These are phyloP conservation scores for Chymomyza procnemis DNA, from an alignment of 2,888 invertebrate species.

Conservation along the genomic window DNA sequence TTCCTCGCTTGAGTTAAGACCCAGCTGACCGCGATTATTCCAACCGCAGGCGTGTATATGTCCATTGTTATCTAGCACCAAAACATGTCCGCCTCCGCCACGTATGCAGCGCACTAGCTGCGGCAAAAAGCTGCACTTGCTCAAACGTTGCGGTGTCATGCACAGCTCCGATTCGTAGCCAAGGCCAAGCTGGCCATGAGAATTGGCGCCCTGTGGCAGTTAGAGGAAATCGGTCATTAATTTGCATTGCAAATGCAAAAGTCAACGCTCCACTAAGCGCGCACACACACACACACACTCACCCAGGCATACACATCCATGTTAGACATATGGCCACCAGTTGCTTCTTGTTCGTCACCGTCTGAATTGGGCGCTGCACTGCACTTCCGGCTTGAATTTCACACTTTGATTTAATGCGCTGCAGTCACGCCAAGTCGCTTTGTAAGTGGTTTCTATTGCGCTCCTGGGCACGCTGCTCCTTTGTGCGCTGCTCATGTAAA, in stretches of 20 bases:
- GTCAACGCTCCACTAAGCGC: conserved; percentile 15
- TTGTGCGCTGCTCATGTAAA: conserved; percentile 61
- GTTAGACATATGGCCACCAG: conserved; percentile 43
- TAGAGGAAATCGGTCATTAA: conserved; percentile 67
- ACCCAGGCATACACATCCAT: conserved; percentile 62
- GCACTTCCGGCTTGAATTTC: conserved; percentile 68
- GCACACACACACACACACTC: conserved; percentile 14
- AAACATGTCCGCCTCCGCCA: conserved; percentile 88
- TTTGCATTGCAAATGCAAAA: conserved; percentile 63
- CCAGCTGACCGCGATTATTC: conserved; percentile 87
- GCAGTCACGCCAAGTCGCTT: conserved; percentile 61
- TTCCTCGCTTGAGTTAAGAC: conserved; percentile 75
- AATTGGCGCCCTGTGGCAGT: conserved; percentile 87
- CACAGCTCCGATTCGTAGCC: conserved; percentile 84
- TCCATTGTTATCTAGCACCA: conserved; percentile 84
- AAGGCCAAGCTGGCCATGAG: conserved; percentile 88
- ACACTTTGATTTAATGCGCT: conserved; percentile 70
- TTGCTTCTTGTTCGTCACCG: conserved; percentile 36
- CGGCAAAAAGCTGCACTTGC: conserved; percentile 67
- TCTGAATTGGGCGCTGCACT: conserved; percentile 25
- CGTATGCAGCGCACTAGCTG: conserved; percentile 82
- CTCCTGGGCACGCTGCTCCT: conserved; percentile 31
- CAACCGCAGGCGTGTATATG: conserved; percentile 87
- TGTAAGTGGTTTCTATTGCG: not conserved
- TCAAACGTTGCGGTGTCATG: conserved; percentile 80